Conservation (phyloP, 2,113 vertebrate species). For the Gobio gobio region DNA sequence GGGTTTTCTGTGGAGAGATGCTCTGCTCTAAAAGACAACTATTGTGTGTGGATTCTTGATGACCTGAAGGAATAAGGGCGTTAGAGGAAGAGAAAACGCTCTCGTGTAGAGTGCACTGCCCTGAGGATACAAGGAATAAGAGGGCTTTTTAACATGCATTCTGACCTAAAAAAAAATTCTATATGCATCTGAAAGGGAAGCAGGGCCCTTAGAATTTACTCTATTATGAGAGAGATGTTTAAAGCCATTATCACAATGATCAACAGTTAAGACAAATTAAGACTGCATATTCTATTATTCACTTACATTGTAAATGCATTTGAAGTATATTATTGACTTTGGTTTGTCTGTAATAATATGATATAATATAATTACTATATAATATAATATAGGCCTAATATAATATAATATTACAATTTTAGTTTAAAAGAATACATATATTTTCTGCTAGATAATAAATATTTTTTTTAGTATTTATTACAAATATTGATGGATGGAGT, state of each 20-base stretch:
- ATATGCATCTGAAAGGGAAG: neutral
- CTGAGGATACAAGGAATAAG: neutral
- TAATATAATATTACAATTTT: neutral
- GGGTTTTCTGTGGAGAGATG: slow-evolving; percentile 44
- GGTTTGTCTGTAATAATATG: no score
- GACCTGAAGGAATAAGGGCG: slow-evolving; percentile 30
- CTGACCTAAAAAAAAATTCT: slow-evolving; percentile 20
- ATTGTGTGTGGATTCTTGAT: slow-evolving; percentile 40
- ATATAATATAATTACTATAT: no score
- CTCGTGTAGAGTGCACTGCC: slow-evolving; percentile 20
- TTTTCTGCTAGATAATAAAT: no score
- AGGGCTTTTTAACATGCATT: slow-evolving; percentile 18
- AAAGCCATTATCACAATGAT: neutral
- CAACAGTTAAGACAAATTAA: neutral
- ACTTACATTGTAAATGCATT: neutral
- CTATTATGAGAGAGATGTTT: neutral
- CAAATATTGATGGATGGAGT: neutral
- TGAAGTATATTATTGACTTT: neutral
- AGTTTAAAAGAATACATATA: no score
- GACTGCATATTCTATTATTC: neutral
- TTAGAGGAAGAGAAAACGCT: slow-evolving; percentile 1
- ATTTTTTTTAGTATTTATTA: no score
- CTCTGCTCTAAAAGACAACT: slow-evolving; percentile 24
- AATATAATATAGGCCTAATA: no score
- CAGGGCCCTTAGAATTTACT: neutral